Percentiles rank a stretch among this genome's conserved stretches.
Evolutionary conservation across 2,888 invertebrate genomes (phyloP).

Genomic region (Drosophila flavopinicola): DNA sequence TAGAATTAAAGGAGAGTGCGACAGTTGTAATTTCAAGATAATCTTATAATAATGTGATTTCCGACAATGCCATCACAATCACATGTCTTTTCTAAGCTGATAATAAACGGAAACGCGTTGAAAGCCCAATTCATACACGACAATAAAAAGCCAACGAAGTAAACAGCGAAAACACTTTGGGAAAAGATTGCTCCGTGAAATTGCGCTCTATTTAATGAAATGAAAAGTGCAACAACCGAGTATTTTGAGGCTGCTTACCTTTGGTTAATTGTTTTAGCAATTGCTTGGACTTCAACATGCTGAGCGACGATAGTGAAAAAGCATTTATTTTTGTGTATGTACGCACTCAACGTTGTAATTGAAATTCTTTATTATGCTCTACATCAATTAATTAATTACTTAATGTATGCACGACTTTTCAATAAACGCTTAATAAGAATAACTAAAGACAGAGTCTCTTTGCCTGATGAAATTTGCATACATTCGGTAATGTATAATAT

Average conservation of each 20-base stretch:
- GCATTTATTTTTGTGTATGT: constrained; percentile 39
- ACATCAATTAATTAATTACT: constrained; percentile 16
- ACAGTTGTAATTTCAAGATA: constrained; percentile 10
- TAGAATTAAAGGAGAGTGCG: neutral
- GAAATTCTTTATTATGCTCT: constrained; percentile 14
- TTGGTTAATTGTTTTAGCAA: constrained; percentile 69
- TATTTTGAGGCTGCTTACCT: constrained; percentile 62
- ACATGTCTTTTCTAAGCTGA: constrained; percentile 30
- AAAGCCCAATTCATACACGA: constrained; percentile 22
- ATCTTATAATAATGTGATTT: constrained; percentile 17
- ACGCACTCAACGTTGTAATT: constrained; percentile 18
- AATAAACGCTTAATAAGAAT: neutral
- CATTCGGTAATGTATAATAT: constrained; percentile 9
- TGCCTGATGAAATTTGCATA: neutral
- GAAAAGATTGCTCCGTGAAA: constrained; percentile 12
- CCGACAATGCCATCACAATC: constrained; percentile 29
- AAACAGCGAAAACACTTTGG: constrained; percentile 20
- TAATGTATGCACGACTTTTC: constrained; percentile 3
- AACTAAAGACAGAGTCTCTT: neutral
- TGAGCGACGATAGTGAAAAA: constrained; percentile 29
- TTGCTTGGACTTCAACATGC: constrained; percentile 78
- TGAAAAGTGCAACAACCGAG: neutral
- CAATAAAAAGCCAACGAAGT: constrained; percentile 12
- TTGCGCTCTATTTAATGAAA: constrained; percentile 23
- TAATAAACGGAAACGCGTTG: constrained; percentile 38